These are phyloP conservation scores for Chroicocephalus ridibundus DNA, from an alignment of 2,113 vertebrate genomes.

Conservation along the genomic window DNA sequence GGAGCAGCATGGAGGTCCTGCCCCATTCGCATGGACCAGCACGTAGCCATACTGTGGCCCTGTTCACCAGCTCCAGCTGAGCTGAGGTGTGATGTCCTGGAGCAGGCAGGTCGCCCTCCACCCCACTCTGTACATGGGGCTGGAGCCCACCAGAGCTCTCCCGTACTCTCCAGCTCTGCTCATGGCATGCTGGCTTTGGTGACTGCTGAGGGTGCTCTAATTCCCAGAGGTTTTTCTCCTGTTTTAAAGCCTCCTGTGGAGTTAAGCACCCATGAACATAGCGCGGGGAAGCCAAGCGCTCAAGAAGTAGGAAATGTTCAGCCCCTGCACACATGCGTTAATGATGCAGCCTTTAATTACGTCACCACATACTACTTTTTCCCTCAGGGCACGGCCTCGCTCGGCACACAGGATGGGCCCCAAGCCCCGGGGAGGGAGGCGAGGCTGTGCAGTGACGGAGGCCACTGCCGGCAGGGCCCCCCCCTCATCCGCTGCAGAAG, in stretches of 20 bases:
- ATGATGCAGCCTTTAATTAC: constrained; percentile 18
- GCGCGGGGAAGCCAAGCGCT: background rate
- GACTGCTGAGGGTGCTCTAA: background rate
- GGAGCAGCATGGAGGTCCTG: fast-evolving
- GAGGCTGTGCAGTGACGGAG: background rate
- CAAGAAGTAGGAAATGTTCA: background rate
- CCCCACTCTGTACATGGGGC: background rate
- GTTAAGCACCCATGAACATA: background rate
- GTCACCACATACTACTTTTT: background rate
- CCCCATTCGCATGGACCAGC: fast-evolving
- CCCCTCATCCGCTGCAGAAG: constrained; percentile 46
- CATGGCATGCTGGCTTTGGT: background rate
- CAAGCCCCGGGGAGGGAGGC: background rate
- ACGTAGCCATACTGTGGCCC: fast-evolving
- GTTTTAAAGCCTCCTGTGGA: background rate
- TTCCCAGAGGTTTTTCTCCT: background rate
- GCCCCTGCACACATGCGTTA: background rate
- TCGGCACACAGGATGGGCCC: constrained; percentile 23
- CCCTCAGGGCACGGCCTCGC: fast-evolving
- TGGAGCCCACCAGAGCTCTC: background rate
- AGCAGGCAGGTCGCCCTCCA: background rate
- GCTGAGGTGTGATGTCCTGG: background rate
- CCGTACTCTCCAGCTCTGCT: background rate
- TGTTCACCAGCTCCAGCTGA: background rate
- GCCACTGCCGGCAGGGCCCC: background rate